A percentile compares a stretch with the other conserved stretches of the same genome.
Evolutionary conservation across 2,888 invertebrate genomes (phyloP).

Genomic region (Epinotia bilunana): DNA sequence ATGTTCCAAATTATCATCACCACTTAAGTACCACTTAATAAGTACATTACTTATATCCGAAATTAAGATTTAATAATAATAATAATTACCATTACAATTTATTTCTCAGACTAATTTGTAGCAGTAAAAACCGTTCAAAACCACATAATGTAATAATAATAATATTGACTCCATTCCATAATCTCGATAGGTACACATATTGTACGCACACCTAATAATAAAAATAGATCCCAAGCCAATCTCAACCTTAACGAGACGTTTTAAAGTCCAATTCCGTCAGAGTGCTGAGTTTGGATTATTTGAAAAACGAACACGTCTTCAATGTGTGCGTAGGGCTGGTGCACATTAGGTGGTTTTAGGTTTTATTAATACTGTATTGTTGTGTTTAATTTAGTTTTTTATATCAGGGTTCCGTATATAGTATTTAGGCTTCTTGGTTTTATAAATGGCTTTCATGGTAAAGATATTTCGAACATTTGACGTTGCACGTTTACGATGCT

Average conservation of each 20-base stretch:
- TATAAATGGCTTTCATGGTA: too few species aligned
- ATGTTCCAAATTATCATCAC: too few species aligned
- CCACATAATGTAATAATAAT: slow-evolving; percentile 37
- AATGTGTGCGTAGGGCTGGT: slow-evolving; percentile 58
- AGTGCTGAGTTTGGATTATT: slow-evolving; percentile 55
- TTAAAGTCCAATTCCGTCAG: slow-evolving; percentile 49
- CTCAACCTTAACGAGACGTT: slow-evolving; percentile 14
- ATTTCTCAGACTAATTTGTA: too few species aligned
- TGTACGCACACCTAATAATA: slow-evolving; percentile 58
- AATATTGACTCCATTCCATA: slow-evolving; percentile 32
- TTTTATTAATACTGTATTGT: slow-evolving; percentile 16
- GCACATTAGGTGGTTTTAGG: slow-evolving; percentile 57
- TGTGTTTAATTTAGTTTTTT: background rate
- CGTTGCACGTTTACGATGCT: too few species aligned
- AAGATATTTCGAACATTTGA: too few species aligned
- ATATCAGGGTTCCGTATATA: too few species aligned
- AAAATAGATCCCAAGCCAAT: slow-evolving; percentile 47
- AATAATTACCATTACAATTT: too few species aligned
- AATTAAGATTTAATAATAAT: too few species aligned
- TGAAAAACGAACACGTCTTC: slow-evolving; percentile 59
- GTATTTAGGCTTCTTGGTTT: too few species aligned
- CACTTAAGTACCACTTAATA: too few species aligned
- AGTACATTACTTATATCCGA: too few species aligned
- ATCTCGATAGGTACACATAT: slow-evolving; percentile 46
- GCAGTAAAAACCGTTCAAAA: background rate